These are phyloP conservation scores for Thomomys bottae DNA, from an alignment of 2,113 vertebrate genomes.

Conservation along the genomic window DNA sequence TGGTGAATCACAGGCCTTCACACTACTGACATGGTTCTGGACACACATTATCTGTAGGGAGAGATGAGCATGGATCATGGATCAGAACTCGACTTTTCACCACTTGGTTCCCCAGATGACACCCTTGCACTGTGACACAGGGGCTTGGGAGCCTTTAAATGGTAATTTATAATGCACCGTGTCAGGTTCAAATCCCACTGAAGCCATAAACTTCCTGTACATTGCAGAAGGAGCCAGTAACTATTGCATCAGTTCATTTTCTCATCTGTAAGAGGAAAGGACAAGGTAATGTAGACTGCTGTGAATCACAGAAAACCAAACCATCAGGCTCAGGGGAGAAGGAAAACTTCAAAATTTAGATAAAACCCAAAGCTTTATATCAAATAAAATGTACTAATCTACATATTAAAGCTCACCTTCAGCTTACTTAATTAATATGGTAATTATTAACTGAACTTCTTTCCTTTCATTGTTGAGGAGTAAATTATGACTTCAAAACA, in stretches of 20 bases:
- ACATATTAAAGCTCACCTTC: background rate
- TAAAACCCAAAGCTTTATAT: background rate
- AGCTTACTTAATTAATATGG: background rate
- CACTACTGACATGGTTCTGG: background rate
- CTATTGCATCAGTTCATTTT: background rate
- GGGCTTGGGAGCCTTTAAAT: background rate
- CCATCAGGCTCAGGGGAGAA: background rate
- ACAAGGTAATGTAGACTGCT: background rate
- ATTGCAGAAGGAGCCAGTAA: background rate
- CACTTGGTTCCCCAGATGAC: background rate
- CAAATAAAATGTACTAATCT: too few relatives aligned
- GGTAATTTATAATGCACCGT: background rate
- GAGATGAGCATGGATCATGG: background rate
- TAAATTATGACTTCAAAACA: constrained; percentile 18
- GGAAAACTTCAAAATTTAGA: background rate
- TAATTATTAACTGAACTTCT: background rate
- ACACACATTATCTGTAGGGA: background rate
- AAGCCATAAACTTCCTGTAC: background rate
- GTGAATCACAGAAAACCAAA: background rate
- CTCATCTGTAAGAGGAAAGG: constrained; percentile 2
- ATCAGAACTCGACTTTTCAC: background rate
- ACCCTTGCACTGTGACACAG: background rate
- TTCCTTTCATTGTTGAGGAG: background rate
- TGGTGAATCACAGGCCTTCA: background rate
- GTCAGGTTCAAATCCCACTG: background rate